A percentile compares a stretch with the other conserved stretches of the same genome.
Conservation (phyloP, 2,888 invertebrate species). For the Rotaria magnacalcarata region DNA sequence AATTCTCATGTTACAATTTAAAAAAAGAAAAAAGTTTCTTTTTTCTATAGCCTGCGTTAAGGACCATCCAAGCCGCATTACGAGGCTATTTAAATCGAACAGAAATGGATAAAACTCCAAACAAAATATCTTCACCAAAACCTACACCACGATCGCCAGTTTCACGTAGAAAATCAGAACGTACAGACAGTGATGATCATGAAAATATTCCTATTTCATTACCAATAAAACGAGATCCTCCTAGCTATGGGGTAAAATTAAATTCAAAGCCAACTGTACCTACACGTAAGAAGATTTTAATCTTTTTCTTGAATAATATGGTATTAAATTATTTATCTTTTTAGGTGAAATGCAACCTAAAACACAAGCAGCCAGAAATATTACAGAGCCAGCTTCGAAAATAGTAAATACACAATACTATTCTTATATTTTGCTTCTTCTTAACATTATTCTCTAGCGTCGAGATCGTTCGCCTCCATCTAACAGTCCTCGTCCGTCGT, state of each 20-base stretch:
- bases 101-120: background rate
- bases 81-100: slow-evolving; percentile 11
- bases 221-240: background rate
- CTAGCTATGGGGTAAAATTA: background rate
- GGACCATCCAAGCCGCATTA: background rate
- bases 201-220: background rate
- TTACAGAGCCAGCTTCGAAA: background rate
- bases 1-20: background rate
- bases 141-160: background rate
- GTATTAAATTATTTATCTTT: background rate
- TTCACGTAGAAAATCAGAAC: background rate
- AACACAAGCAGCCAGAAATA: background rate
- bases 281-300: background rate
- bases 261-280: background rate
- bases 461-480: background rate
- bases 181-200: background rate
- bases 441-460: background rate
- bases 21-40: background rate
- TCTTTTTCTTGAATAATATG: background rate
- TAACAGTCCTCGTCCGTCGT: background rate
- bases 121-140: too few relatives aligned
- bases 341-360: background rate
- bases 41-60: background rate
- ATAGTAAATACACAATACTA: background rate
- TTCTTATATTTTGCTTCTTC: background rate